These are phyloP conservation scores for Chloroceryle inda DNA, from an alignment of 2,797 vertebrate genomes.

Conservation along the genomic window DNA sequence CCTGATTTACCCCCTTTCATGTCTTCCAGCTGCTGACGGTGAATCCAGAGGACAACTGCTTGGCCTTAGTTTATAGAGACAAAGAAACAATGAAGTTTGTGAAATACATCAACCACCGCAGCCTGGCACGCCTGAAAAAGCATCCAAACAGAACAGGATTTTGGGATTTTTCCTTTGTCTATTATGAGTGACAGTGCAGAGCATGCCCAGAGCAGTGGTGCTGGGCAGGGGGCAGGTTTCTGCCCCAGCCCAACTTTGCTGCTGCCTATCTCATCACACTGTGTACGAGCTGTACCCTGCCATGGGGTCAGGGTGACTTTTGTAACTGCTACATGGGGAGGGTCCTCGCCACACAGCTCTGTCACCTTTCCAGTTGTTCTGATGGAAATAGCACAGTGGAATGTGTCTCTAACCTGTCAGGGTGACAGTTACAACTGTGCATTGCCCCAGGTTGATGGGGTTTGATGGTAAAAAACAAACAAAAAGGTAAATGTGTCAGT, in stretches of 20 bases:
- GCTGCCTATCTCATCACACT: neutral
- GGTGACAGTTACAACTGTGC: neutral
- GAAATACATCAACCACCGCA: slow-evolving; percentile 92
- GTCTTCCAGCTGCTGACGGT: slow-evolving; percentile 90
- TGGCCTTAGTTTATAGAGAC: slow-evolving; percentile 95
- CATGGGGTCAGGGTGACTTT: neutral
- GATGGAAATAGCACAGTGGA: neutral
- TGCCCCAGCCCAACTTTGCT: neutral
- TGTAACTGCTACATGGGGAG: fast-evolving
- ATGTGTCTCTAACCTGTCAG: neutral
- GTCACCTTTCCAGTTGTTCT: neutral
- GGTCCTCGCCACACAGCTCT: neutral
- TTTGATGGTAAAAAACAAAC: neutral
- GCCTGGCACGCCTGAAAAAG: slow-evolving; percentile 71
- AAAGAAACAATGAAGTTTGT: slow-evolving; percentile 96
- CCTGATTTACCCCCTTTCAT: neutral
- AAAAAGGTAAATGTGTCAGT: neutral
- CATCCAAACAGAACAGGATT: slow-evolving; percentile 76
- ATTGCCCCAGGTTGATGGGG: neutral
- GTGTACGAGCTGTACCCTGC: neutral
- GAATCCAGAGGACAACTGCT: slow-evolving; percentile 92
- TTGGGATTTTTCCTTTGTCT: slow-evolving; percentile 94
- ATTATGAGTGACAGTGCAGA: slow-evolving; percentile 88
- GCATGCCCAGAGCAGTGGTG: fast-evolving
- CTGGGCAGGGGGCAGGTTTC: neutral